Conservation (phyloP, 2,797 vertebrate genomes). For the Micropoecilia bifurca region DNA sequence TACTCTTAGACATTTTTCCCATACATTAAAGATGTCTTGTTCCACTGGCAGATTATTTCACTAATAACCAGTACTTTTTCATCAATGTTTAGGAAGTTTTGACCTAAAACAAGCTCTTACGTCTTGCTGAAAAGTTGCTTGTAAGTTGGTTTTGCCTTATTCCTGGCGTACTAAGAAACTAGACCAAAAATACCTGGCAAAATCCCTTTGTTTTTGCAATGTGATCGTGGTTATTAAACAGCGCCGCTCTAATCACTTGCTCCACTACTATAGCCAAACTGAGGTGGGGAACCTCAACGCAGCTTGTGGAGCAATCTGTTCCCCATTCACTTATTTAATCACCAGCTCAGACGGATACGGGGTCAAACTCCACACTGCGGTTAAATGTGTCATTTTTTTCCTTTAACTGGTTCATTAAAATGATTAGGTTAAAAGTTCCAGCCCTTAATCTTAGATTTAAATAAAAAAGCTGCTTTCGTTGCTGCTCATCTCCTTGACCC, state of each 20-base stretch:
- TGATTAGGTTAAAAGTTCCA: background rate
- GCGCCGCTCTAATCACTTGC: background rate
- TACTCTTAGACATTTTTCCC: too few species aligned
- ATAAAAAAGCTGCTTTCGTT: constrained; percentile 6
- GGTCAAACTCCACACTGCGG: background rate
- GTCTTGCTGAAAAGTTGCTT: too few species aligned
- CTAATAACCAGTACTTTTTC: too few species aligned
- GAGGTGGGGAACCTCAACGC: background rate
- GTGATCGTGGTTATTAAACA: background rate
- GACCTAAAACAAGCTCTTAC: too few species aligned
- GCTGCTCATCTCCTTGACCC: constrained; percentile 20
- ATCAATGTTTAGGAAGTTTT: too few species aligned
- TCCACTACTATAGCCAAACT: background rate
- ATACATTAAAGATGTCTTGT: too few species aligned
- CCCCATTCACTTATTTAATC: background rate
- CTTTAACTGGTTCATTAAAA: background rate
- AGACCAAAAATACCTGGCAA: too few species aligned
- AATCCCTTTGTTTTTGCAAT: too few species aligned
- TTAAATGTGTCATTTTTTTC: background rate
- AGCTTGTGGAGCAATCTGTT: background rate
- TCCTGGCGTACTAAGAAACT: too few species aligned
- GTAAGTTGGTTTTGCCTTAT: too few species aligned
- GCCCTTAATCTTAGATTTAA: background rate
- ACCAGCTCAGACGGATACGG: background rate
- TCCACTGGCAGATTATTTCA: too few species aligned